Percentiles rank a stretch among this genome's conserved stretches.
These are phyloP conservation scores for Chirona hameri DNA, from an alignment of 2,888 invertebrate species.

Conservation along the genomic window DNA sequence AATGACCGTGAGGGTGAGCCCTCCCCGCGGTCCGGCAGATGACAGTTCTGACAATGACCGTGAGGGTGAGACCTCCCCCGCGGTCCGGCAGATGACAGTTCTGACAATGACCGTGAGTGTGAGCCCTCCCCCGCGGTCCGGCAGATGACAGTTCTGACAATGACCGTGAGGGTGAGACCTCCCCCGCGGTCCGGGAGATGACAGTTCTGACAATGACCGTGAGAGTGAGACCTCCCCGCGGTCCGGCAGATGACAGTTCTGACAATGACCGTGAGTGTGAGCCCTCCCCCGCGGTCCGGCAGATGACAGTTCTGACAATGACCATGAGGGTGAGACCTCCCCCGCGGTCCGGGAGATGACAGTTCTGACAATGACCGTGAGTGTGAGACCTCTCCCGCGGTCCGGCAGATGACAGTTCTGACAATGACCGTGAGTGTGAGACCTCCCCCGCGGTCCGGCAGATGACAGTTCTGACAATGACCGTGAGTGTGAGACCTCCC, in stretches of 20 bases:
- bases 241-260: constrained; percentile 87
- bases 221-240: constrained; percentile 56
- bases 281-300: constrained; percentile 48
- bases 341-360: constrained; percentile 66
- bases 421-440: constrained; percentile 93
- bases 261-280: constrained; percentile 93
- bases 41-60: constrained; percentile 97
- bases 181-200: constrained; percentile 60
- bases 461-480: constrained; percentile 96
- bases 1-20: constrained; percentile 94
- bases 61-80: constrained; percentile 63
- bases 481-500: constrained; percentile 76
- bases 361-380: constrained; percentile 97
- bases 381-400: constrained; percentile 49
- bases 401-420: constrained; percentile 91
- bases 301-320: constrained; percentile 94
- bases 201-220: constrained; percentile 97
- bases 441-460: constrained; percentile 48
- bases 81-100: constrained; percentile 81
- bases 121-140: too few species aligned
- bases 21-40: constrained; percentile 59
- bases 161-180: constrained; percentile 91
- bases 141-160: constrained; percentile 94
- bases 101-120: constrained; percentile 92
- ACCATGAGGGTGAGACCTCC: constrained; percentile 83